Percentiles rank a stretch among this genome's conserved stretches.
Evolutionary conservation across 1,140 invertebrate genomes (phyloP).

Genomic region (Apis dorsata): DNA sequence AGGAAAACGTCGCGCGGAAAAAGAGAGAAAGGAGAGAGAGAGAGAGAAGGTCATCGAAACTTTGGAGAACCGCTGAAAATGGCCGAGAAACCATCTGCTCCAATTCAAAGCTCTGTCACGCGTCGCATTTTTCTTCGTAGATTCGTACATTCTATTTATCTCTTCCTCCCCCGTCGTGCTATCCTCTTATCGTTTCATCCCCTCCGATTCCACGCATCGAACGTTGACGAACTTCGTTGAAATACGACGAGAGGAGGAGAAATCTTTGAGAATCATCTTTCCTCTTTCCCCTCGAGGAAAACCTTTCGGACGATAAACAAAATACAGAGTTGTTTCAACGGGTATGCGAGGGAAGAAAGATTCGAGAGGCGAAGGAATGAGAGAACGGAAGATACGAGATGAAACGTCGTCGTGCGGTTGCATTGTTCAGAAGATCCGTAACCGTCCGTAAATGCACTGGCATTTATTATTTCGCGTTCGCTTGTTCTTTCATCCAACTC

Average conservation of each 20-base stretch:
- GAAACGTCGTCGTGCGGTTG: slow-evolving; percentile 30
- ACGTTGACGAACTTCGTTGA: background rate
- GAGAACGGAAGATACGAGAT: background rate
- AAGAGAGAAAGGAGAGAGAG: background rate
- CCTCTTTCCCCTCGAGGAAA: background rate
- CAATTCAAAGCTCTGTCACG: slow-evolving; percentile 23
- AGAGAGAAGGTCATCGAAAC: background rate
- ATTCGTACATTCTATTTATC: background rate
- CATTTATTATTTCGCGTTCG: slow-evolving; percentile 56
- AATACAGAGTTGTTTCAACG: background rate
- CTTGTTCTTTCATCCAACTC: background rate
- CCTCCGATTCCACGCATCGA: background rate
- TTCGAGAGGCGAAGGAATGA: background rate
- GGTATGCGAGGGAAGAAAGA: background rate
- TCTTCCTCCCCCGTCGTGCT: background rate
- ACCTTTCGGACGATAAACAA: background rate
- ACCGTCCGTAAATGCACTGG: slow-evolving; percentile 1
- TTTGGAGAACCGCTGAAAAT: slow-evolving; percentile 20
- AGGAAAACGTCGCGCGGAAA: background rate
- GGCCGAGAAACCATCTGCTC: slow-evolving; percentile 4
- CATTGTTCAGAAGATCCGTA: slow-evolving; percentile 32
- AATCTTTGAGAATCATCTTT: background rate
- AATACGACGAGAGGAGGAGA: too few relatives aligned
- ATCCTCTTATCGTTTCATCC: background rate
- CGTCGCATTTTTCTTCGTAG: background rate